Evolutionary conservation across 1,140 invertebrate species (phyloP).

Genomic region (Portunus trituberculatus): DNA sequence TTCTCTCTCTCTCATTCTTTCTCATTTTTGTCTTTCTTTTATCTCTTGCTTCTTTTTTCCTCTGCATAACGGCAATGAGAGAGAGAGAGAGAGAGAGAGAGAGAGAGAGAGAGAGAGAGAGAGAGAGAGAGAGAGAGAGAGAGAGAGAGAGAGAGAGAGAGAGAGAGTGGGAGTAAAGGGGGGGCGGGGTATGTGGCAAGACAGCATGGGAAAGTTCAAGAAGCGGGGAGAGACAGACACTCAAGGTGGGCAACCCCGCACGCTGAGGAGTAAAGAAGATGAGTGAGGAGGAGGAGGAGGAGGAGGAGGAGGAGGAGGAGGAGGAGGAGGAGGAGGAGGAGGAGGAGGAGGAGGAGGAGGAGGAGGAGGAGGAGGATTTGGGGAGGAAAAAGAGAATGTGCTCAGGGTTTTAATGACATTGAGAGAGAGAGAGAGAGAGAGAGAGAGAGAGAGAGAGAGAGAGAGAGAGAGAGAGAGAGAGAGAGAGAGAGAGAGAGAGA

Average conservation of each 20-base stretch:
- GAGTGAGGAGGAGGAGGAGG: not conserved
- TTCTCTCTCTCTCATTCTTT: no score
- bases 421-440: constrained; percentile 36
- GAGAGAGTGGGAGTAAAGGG: not conserved
- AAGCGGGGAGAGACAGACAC: not conserved
- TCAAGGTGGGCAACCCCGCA: not conserved
- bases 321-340: not conserved
- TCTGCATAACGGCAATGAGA: no score
- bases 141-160: not conserved
- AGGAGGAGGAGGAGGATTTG: no score
- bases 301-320: constrained; percentile 25
- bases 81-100: no score
- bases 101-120: no score
- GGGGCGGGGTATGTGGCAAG: not conserved
- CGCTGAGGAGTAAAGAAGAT: not conserved
- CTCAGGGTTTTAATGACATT: no score
- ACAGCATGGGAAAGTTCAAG: not conserved
- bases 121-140: no score
- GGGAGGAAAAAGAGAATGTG: no score
- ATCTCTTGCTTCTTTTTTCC: no score
- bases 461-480: constrained; percentile 26
- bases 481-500: no score
- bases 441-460: constrained; percentile 47
- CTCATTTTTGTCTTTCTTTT: no score
- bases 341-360: not conserved